Conservation (phyloP, 2,113 vertebrate species). For the Saguinus midas region DNA sequence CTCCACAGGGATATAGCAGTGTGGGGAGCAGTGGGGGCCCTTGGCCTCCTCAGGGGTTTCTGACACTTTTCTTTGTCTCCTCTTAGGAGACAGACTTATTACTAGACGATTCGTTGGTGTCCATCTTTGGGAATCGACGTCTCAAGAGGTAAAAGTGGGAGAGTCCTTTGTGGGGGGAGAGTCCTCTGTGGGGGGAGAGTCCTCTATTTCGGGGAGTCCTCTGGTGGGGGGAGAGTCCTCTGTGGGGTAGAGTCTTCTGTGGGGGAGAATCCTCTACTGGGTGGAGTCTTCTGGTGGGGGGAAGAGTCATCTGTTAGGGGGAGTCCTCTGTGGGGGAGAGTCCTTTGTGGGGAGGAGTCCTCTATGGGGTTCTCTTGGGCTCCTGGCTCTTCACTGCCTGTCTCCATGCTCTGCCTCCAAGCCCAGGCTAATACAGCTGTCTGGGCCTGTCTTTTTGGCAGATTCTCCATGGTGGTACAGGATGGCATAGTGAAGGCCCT, state of each 20-base stretch:
- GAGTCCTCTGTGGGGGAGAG: too few relatives aligned
- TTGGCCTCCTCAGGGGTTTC: not conserved
- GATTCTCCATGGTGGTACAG: conserved; percentile 76
- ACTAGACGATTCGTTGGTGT: conserved; percentile 85
- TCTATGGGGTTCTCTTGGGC: too few relatives aligned
- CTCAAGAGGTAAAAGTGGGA: conserved; percentile 87
- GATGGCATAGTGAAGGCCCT: conserved; percentile 87
- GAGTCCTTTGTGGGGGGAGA: too few relatives aligned
- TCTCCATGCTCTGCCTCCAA: not conserved
- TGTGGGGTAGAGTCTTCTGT: too few relatives aligned
- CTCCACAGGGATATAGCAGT: not conserved
- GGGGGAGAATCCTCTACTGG: too few relatives aligned
- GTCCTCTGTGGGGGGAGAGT: too few relatives aligned
- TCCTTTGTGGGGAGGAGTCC: too few relatives aligned
- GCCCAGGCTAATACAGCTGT: not conserved
- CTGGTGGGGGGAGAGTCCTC: too few relatives aligned
- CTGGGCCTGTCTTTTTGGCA: not conserved
- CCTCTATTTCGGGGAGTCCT: too few relatives aligned
- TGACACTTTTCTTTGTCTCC: not conserved
- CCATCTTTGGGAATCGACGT: conserved; percentile 88
- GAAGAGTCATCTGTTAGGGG: too few relatives aligned
- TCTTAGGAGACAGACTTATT: conserved; percentile 88
- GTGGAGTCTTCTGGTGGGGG: too few relatives aligned
- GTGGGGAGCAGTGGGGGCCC: not conserved
- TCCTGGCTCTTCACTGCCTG: not conserved